Percentiles rank a stretch among this genome's conserved stretches.
Conservation (phyloP, 2,797 vertebrate species). For the Lepus oiostolus region DNA sequence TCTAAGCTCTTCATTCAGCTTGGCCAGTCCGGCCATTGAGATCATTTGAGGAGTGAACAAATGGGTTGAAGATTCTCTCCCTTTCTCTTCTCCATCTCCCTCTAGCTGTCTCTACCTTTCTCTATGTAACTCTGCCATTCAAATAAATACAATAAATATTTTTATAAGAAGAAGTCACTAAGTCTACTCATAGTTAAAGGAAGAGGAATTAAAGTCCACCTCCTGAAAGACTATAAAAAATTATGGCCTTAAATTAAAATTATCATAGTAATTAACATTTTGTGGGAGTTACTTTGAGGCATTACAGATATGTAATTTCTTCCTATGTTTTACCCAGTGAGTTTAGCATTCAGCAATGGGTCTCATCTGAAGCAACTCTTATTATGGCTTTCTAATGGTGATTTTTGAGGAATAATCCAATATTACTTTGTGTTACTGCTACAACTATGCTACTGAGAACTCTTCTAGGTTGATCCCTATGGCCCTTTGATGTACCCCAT, state of each 20-base stretch:
- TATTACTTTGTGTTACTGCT: neutral
- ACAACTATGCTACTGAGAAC: neutral
- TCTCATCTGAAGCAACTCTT: neutral
- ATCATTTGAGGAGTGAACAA: no score
- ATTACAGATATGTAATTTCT: neutral
- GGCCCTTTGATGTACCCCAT: neutral
- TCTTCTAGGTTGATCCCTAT: neutral
- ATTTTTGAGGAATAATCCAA: neutral
- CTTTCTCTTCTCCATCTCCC: no score
- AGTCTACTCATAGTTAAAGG: neutral
- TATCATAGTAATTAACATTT: neutral
- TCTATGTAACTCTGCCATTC: no score
- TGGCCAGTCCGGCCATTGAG: no score
- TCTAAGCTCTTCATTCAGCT: no score
- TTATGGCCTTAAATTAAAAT: neutral
- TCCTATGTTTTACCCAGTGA: neutral
- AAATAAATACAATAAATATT: no score
- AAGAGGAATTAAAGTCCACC: neutral
- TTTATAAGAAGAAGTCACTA: no score
- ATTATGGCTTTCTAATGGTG: neutral
- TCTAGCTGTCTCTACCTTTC: no score
- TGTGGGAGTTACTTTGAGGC: neutral
- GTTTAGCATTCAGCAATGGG: neutral
- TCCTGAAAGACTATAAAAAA: neutral
- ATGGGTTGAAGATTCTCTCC: no score